Evolutionary conservation across 2,888 invertebrate genomes (phyloP).

Genomic region (Orchesellides sinensis): DNA sequence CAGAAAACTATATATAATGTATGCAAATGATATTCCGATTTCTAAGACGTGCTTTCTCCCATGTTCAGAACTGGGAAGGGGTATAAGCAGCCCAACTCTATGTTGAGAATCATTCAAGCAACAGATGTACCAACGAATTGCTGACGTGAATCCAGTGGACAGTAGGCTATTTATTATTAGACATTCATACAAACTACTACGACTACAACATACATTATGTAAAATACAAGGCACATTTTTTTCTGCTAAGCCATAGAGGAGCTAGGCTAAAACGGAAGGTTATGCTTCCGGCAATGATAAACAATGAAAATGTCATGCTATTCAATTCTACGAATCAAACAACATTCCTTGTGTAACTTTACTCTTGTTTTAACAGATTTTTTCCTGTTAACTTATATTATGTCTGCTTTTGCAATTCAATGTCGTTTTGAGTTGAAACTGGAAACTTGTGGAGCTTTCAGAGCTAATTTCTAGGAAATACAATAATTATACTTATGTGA

Average conservation of each 20-base stretch:
- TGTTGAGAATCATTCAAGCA: not conserved
- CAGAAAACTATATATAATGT: not conserved
- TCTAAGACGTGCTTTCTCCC: not conserved
- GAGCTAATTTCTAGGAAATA: too few relatives aligned
- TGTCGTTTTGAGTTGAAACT: too few relatives aligned
- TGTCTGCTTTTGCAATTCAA: too few relatives aligned
- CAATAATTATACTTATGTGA: not conserved
- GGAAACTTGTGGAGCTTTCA: too few relatives aligned
- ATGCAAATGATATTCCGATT: conserved; percentile 2
- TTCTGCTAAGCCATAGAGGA: not conserved
- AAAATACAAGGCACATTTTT: not conserved
- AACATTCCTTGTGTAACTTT: too few relatives aligned
- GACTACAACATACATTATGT: not conserved
- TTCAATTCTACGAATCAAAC: not conserved
- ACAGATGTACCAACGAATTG: conserved; percentile 13
- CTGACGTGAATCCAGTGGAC: not conserved
- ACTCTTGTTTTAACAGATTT: too few relatives aligned
- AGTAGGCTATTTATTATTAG: not conserved
- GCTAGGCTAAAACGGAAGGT: too few relatives aligned
- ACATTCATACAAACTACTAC: too few relatives aligned
- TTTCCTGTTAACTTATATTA: too few relatives aligned
- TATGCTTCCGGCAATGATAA: not conserved
- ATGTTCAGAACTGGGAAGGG: not conserved
- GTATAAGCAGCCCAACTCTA: not conserved
- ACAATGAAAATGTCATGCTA: not conserved